Evolutionary conservation across 1,140 invertebrate genomes (phyloP).

Genomic region (Aphis gossypii): DNA sequence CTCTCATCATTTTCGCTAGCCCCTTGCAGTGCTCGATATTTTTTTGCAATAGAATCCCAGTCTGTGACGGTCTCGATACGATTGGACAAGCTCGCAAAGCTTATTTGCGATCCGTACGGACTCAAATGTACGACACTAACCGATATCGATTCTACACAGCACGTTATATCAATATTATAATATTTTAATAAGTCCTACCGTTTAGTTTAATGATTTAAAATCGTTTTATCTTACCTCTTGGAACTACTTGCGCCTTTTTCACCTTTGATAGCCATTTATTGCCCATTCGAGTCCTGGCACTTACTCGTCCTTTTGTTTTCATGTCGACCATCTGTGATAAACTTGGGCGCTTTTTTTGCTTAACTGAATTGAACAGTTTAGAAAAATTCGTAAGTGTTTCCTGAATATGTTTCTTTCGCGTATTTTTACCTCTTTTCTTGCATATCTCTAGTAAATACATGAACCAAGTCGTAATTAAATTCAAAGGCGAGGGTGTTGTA

Average conservation of each 20-base stretch:
- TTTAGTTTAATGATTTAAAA: background rate
- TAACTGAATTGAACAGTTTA: conserved; percentile 63
- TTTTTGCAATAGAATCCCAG: conserved; percentile 88
- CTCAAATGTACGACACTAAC: conserved; percentile 79
- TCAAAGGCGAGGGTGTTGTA: conserved; percentile 95
- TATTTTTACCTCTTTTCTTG: conserved; percentile 73
- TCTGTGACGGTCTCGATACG: conserved; percentile 90
- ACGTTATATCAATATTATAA: background rate
- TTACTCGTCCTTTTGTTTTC: conserved; percentile 73
- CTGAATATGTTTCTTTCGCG: conserved; percentile 30
- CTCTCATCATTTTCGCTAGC: conserved; percentile 68
- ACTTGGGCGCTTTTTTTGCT: conserved; percentile 80
- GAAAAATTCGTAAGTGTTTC: conserved; percentile 43
- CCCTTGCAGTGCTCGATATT: conserved; percentile 82
- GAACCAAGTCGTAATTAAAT: conserved; percentile 92
- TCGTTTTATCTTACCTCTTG: conserved; percentile 68
- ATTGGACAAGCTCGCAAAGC: conserved; percentile 74
- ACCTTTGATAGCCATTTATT: conserved; percentile 86
- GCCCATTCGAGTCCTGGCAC: conserved; percentile 81
- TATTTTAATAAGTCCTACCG: background rate
- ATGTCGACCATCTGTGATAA: conserved; percentile 78
- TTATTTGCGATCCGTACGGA: conserved; percentile 81
- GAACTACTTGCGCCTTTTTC: conserved; percentile 80
- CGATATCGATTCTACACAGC: conserved; percentile 74
- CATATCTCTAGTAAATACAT: conserved; percentile 82